Evolutionary conservation across 2,888 invertebrate genomes (phyloP), one percentile per base, ranked within the genome.

Genomic region (Napeogenes sylphis): DNA sequence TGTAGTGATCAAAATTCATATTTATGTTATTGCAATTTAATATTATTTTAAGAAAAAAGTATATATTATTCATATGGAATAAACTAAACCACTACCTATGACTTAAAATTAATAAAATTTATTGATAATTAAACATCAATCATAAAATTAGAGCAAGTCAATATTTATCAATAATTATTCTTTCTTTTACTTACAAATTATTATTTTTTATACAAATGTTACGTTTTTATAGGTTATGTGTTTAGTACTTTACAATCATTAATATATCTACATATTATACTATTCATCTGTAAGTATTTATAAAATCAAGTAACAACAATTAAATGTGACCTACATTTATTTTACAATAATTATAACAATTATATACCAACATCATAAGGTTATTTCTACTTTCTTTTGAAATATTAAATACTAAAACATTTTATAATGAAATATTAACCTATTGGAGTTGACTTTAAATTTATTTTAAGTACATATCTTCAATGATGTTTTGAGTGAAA

Each of bases 301-400:
- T 57, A 8, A 57, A 14, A 32, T 42, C 10, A 42, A 55, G 13
- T 55, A 38, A 13, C 30, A 45, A 45, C 5, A 12, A 46, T 46
- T 10, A 57, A 57, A 72, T 66, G 55, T 70, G 66, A 68, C 68
- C 68, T 66, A 72, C 59, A 21, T 21, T 21, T 21, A 21, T 21
- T 21, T 21, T 21, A 21, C 55, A 33, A 66, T 59, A 58, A 46
- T 61, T 14, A 42, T 59, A 60, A 60, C 35, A 58, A 56, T 54
- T 12, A 47, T 56, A 57, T 30, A 47, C 35, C 56, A 58, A 46
- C 59, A 58, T 59, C 53, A 64, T 21, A 30, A 3, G 6, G 2
- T 30, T 51, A 51, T 4, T 51, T 51, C 30, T 30, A 51, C 5
- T 21, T 21, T 47, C 6, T 47, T 47, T 6, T 47, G 4, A 21